A percentile compares a stretch with the other conserved stretches of the same genome.
phyloP scores from a whole-genome alignment of 2,113 vertebrate genomes.

The Entelurus aequoreus region DNA sequence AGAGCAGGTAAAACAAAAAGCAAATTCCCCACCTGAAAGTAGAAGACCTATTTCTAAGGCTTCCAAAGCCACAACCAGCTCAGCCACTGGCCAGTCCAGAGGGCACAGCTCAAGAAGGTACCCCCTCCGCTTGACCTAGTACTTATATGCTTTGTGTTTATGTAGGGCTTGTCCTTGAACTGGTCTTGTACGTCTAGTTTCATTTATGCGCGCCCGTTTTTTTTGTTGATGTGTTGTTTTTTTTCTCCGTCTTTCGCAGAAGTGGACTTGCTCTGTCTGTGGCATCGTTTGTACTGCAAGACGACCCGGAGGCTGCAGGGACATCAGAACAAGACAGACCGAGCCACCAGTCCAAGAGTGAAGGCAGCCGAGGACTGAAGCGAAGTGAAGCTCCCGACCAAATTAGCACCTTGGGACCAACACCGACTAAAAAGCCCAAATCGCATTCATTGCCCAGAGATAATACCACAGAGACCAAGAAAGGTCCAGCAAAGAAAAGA shows the following conservation, averaged over 20 bases:
- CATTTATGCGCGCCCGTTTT: background rate
- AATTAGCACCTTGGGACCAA: conserved; percentile 86
- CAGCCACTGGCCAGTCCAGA: conserved; percentile 91
- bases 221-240: conserved; percentile 23
- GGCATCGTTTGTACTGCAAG: conserved; percentile 83
- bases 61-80: conserved; percentile 97
- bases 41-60: conserved; percentile 98
- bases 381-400: conserved; percentile 91
- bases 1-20: conserved; percentile 98
- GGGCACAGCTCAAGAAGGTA: conserved; percentile 99
- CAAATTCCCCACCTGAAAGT: conserved; percentile 97
- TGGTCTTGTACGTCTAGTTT: background rate
- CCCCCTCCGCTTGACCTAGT: conserved; percentile 58
- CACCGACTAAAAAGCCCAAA: conserved; percentile 93
- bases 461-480: conserved; percentile 80
- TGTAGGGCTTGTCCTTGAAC: conserved; percentile 28
- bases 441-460: conserved; percentile 80
- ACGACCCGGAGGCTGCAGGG: conserved; percentile 84
- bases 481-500: conserved; percentile 86
- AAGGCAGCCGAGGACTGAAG: conserved; percentile 87
- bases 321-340: conserved; percentile 87
- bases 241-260: conserved; percentile 67
- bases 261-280: conserved; percentile 86
- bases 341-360: conserved; percentile 86
- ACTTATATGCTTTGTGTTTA: conserved; percentile 35